A percentile compares a stretch with the other conserved stretches of the same genome.
Conservation (phyloP, 1,140 invertebrate species). For the Orussus abietinus region DNA sequence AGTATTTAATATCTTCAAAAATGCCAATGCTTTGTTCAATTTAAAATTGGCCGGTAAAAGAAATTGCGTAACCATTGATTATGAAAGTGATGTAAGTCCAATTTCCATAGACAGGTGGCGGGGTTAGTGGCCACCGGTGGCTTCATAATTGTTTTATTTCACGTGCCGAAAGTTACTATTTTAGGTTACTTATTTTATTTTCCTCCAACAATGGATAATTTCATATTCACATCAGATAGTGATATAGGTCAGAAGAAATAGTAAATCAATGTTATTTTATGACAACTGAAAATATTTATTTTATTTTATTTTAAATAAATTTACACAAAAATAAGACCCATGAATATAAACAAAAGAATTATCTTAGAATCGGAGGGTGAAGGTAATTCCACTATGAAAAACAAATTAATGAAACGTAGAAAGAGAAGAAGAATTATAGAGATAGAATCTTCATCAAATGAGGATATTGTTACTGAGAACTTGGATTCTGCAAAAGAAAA, state of each 20-base stretch:
- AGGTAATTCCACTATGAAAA: constrained; percentile 20
- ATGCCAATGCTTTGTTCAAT: too few relatives aligned
- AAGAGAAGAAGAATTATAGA: constrained; percentile 23
- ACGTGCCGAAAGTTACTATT: constrained; percentile 7
- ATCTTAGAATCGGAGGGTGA: constrained; percentile 22
- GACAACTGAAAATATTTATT: constrained; percentile 23
- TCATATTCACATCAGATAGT: constrained; percentile 22
- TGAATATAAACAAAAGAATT: constrained; percentile 26
- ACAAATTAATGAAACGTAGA: constrained; percentile 17
- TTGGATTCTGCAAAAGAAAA: constrained; percentile 17
- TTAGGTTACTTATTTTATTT: constrained; percentile 7
- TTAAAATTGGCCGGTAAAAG: too few relatives aligned
- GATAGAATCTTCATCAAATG: constrained; percentile 19
- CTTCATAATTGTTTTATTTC: constrained; percentile 6
- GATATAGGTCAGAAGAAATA: constrained; percentile 24
- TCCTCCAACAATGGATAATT: constrained; percentile 16
- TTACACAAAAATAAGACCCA: constrained; percentile 20
- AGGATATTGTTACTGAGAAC: constrained; percentile 17
- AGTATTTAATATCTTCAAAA: too few relatives aligned
- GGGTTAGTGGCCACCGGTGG: not conserved
- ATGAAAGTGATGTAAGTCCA: constrained; percentile 17
- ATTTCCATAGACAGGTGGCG: constrained; percentile 12
- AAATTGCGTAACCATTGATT: constrained; percentile 16
- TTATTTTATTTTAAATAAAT: constrained; percentile 25
- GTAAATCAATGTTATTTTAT: constrained; percentile 22